A percentile compares a stretch with the other conserved stretches of the same genome.
Evolutionary conservation across 2,888 invertebrate genomes (phyloP).

Genomic region (Cantharis rufa): DNA sequence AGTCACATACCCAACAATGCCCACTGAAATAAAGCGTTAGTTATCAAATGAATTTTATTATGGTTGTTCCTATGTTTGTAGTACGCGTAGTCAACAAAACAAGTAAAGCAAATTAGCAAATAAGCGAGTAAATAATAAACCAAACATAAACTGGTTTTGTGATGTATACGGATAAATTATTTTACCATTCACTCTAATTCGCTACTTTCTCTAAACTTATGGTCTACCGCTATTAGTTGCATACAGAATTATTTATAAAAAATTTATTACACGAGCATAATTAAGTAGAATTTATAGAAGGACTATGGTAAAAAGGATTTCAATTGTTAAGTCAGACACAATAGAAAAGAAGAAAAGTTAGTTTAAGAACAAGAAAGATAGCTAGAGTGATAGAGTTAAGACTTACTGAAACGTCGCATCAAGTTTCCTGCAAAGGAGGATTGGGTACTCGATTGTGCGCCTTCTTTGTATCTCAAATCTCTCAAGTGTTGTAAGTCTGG

Average conservation of each 20-base stretch:
- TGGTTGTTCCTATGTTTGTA: conserved; percentile 9
- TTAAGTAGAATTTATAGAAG: conserved; percentile 12
- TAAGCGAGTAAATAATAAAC: conserved; percentile 42
- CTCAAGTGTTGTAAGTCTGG: conserved; percentile 58
- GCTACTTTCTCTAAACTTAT: conserved; percentile 17
- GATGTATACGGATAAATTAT: conserved; percentile 26
- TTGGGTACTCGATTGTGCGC: conserved; percentile 41
- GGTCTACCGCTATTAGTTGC: conserved; percentile 7
- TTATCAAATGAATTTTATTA: conserved; percentile 36
- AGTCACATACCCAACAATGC: conserved; percentile 54
- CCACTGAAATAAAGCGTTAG: conserved; percentile 51
- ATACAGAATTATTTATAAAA: conserved; percentile 8
- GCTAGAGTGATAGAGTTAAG: conserved; percentile 48
- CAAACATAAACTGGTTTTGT: conserved; percentile 40
- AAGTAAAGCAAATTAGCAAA: conserved; percentile 51
- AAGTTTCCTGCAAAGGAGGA: conserved; percentile 73
- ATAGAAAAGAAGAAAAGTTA: conserved; percentile 5
- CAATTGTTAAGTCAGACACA: conserved; percentile 6
- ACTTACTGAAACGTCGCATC: conserved; percentile 90
- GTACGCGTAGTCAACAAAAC: conserved; percentile 40
- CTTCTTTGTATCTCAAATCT: conserved; percentile 63
- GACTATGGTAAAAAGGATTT: conserved; percentile 5
- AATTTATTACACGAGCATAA: conserved; percentile 16
- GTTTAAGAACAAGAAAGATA: conserved; percentile 11
- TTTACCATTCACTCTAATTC: conserved; percentile 34